A percentile compares a stretch with the other conserved stretches of the same genome.
Evolutionary conservation across 2,888 invertebrate species (phyloP).

Genomic region (Cacoxenus indagator): DNA sequence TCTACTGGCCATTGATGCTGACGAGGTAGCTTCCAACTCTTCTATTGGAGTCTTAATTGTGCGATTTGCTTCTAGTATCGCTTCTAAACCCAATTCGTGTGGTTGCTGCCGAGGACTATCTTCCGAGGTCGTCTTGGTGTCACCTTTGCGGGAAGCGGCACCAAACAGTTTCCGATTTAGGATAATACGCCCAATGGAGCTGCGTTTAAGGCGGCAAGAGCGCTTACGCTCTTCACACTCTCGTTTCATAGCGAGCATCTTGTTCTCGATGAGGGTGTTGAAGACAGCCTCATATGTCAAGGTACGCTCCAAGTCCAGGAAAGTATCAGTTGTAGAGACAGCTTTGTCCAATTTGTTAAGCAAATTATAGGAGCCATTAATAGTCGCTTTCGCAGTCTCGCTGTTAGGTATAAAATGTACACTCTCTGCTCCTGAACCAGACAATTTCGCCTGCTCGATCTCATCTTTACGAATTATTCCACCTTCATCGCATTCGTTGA

Average conservation of each 20-base stretch:
- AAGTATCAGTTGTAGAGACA: constrained; percentile 69
- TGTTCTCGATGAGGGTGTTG: constrained; percentile 69
- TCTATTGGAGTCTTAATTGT: not conserved
- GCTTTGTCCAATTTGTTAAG: constrained; percentile 67
- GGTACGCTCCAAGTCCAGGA: constrained; percentile 67
- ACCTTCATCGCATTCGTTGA: constrained; percentile 25
- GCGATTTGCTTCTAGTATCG: not conserved
- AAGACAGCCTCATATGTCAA: constrained; percentile 71
- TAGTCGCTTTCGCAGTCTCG: not conserved
- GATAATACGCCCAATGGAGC: constrained; percentile 67
- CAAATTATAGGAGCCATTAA: constrained; percentile 27
- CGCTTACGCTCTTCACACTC: constrained; percentile 70
- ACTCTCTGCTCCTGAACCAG: constrained; percentile 29
- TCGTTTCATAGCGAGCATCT: constrained; percentile 70
- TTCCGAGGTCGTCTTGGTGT: constrained; percentile 13
- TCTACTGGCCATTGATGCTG: not conserved
- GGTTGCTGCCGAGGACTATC: not conserved
- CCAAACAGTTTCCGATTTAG: constrained; percentile 67
- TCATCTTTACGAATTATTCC: not conserved
- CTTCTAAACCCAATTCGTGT: not conserved
- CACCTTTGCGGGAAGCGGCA: constrained; percentile 42
- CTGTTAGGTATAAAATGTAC: constrained; percentile 20
- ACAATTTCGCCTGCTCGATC: constrained; percentile 13
- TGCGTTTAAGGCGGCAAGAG: constrained; percentile 66
- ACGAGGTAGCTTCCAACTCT: not conserved